A percentile compares a stretch with the other conserved stretches of the same genome.
Evolutionary conservation across 53 echinoderm and acorn worm species (phyloP).

Genomic region (Echinometra lucunter): DNA sequence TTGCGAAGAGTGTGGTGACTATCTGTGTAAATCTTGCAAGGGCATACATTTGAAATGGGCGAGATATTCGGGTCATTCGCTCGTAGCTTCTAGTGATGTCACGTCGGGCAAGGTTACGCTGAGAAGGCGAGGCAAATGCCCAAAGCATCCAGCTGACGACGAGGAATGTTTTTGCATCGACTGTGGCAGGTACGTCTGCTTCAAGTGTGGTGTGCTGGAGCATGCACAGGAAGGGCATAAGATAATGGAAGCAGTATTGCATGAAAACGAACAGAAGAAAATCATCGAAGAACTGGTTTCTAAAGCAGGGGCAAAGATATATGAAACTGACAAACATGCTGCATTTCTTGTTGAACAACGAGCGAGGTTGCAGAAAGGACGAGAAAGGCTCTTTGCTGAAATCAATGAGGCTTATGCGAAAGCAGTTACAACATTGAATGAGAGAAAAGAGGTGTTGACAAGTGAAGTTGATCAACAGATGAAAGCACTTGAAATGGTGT

Average conservation of each 20-base stretch:
- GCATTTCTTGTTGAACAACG: background rate
- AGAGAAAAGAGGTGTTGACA: background rate
- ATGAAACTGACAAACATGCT: background rate
- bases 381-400: background rate
- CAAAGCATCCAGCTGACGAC: background rate
- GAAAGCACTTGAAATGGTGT: background rate
- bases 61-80: background rate
- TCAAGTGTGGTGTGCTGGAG: background rate
- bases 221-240: background rate
- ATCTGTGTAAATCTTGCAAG: background rate
- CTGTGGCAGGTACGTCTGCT: slow-evolving; percentile 21
- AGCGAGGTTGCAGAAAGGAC: background rate
- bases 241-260: background rate
- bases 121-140: background rate
- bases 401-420: background rate
- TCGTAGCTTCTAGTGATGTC: background rate
- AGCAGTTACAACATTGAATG: background rate
- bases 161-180: slow-evolving; percentile 1
- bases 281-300: background rate
- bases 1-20: too few species aligned
- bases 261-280: background rate
- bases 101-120: background rate
- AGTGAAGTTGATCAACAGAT: background rate
- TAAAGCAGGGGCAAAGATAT: background rate
- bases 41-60: background rate